phyloP scores from a whole-genome alignment of 2,797 vertebrate species.

The Buceros bicornis region DNA sequence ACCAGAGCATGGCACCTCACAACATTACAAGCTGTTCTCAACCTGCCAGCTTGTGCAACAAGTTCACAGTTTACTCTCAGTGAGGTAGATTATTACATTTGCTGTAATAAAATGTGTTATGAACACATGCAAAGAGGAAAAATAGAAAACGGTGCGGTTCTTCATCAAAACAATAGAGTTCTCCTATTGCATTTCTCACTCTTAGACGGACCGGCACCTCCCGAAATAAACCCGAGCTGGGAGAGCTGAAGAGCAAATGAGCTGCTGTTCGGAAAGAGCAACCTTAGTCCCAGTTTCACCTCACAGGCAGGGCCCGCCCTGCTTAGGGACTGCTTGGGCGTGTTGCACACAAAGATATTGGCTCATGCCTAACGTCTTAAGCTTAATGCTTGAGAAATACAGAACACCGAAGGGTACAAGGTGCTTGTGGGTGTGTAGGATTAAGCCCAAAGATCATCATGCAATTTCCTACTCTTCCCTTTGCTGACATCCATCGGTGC shows the following conservation, averaged over 20 bases:
- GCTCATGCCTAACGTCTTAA: not conserved
- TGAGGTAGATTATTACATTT: not conserved
- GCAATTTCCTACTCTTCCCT: not conserved
- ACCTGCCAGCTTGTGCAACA: not conserved
- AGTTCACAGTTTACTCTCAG: not conserved
- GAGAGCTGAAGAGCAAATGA: not conserved
- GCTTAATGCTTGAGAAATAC: not conserved
- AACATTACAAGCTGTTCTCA: not conserved
- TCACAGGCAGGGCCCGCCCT: not conserved
- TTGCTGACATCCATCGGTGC: not conserved
- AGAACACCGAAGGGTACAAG: not conserved
- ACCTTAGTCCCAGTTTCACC: not conserved
- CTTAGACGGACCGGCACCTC: not conserved
- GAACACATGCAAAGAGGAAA: not conserved
- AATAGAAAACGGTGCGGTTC: fast-evolving
- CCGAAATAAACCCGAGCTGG: not conserved
- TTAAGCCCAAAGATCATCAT: not conserved
- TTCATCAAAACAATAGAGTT: not conserved
- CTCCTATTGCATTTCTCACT: not conserved
- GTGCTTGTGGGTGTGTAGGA: not conserved
- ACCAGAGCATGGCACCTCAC: not conserved
- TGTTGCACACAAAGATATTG: not conserved
- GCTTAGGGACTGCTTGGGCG: not conserved
- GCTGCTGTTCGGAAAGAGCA: not conserved
- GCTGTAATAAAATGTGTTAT: not conserved